Conservation (phyloP, 2,888 invertebrate species). For the Malthinus flaveolus region DNA sequence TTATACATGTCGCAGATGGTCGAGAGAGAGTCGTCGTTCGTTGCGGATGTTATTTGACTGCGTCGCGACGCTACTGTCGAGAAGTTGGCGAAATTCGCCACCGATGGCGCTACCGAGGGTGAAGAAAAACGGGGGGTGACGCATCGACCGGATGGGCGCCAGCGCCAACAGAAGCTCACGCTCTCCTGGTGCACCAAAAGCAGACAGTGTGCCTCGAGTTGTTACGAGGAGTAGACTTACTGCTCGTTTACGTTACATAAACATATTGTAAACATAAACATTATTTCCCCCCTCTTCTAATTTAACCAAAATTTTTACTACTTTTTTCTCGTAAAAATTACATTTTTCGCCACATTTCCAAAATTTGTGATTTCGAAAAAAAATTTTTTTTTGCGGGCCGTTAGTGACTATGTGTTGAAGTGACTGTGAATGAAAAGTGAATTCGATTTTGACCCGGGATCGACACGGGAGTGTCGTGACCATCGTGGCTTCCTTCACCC, state of each 20-base stretch:
- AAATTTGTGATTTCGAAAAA: neutral
- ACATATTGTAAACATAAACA: constrained; percentile 28
- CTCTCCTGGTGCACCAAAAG: constrained; percentile 27
- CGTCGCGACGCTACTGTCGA: constrained; percentile 24
- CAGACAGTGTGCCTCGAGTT: constrained; percentile 46
- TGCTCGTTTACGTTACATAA: constrained; percentile 19
- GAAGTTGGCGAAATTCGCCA: constrained; percentile 40
- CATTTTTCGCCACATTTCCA: too few species aligned
- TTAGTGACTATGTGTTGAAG: constrained; percentile 32
- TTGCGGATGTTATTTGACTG: constrained; percentile 20
- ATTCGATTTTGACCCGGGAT: constrained; percentile 38
- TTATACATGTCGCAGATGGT: constrained; percentile 46
- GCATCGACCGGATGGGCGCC: constrained; percentile 46
- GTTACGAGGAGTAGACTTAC: constrained; percentile 30
- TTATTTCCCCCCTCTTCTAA: neutral
- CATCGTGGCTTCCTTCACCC: constrained; percentile 43
- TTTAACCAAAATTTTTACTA: too few species aligned
- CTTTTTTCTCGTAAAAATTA: neutral
- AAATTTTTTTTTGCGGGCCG: constrained; percentile 11
- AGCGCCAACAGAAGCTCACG: constrained; percentile 26
- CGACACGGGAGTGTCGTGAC: constrained; percentile 43
- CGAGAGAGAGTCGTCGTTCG: constrained; percentile 24
- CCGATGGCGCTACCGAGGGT: constrained; percentile 45
- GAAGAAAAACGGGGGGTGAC: constrained; percentile 44
- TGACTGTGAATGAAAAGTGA: constrained; percentile 31